Evolutionary conservation across 2,797 vertebrate species (phyloP).

Genomic region (Gallirallus australis): DNA sequence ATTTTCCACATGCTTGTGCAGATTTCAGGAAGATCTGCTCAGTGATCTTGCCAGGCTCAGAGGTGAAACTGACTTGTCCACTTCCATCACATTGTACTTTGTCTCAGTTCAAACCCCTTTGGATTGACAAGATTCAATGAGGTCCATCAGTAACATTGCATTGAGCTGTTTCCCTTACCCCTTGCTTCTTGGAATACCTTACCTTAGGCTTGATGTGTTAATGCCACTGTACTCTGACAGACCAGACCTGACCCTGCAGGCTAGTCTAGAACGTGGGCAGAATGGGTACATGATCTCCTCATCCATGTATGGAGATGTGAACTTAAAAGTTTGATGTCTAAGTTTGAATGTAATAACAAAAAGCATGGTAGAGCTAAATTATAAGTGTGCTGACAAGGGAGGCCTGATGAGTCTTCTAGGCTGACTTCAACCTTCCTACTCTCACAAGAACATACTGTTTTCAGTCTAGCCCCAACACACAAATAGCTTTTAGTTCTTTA

Average conservation of each 20-base stretch:
- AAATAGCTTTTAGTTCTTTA: neutral
- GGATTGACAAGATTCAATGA: neutral
- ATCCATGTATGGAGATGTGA: rapidly evolving
- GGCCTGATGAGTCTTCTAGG: neutral
- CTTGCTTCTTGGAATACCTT: neutral
- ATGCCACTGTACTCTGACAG: neutral
- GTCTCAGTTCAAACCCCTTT: neutral
- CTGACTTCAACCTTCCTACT: neutral
- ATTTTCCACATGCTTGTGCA: too few relatives aligned
- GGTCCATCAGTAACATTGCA: neutral
- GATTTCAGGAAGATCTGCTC: too few relatives aligned
- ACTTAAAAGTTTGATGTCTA: neutral
- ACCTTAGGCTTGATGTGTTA: neutral
- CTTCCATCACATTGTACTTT: neutral
- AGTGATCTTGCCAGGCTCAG: too few relatives aligned
- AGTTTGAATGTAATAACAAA: neutral
- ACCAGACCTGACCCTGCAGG: neutral
- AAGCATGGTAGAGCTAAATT: neutral
- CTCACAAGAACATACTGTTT: rapidly evolving
- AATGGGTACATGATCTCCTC: neutral
- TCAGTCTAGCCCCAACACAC: neutral
- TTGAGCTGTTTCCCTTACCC: neutral
- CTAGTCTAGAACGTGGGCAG: neutral
- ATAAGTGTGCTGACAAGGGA: neutral
- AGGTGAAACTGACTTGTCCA: too few relatives aligned